Evolutionary conservation across 2,888 invertebrate genomes (phyloP).

Genomic region (Ectemnius cavifrons): DNA sequence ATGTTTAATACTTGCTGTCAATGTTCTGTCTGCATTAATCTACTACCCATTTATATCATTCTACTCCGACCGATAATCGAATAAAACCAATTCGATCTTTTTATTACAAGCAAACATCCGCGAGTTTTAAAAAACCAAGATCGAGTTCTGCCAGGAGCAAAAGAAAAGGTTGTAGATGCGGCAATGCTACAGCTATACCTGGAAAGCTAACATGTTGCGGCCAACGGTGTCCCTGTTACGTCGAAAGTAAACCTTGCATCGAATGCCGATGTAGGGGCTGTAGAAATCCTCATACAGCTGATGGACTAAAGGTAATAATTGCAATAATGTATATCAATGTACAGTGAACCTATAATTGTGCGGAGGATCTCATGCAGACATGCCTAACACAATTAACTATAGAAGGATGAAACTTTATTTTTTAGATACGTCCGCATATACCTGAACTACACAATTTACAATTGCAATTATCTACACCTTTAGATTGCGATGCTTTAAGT

Average conservation of each 20-base stretch:
- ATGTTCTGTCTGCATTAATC: slow-evolving; percentile 50
- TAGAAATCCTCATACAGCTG: slow-evolving; percentile 92
- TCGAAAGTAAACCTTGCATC: slow-evolving; percentile 91
- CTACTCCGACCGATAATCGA: slow-evolving; percentile 7
- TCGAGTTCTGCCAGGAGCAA: slow-evolving; percentile 77
- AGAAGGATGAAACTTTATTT: slow-evolving; percentile 42
- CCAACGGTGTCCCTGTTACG: slow-evolving; percentile 96
- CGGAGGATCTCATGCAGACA: not conserved
- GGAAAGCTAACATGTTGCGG: slow-evolving; percentile 96
- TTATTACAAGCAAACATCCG: slow-evolving; percentile 68
- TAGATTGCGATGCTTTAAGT: slow-evolving; percentile 71
- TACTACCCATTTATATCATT: slow-evolving; percentile 29
- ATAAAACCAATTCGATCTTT: slow-evolving; percentile 27
- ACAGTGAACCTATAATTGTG: not conserved
- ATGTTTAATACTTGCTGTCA: slow-evolving; percentile 15
- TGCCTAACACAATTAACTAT: slow-evolving; percentile 2
- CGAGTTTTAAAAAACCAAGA: slow-evolving; percentile 79
- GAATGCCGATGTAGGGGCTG: slow-evolving; percentile 96
- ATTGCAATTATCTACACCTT: slow-evolving; percentile 76
- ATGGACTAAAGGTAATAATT: slow-evolving; percentile 85
- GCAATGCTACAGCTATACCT: slow-evolving; percentile 92
- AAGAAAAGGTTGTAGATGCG: slow-evolving; percentile 92
- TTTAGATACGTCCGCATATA: slow-evolving; percentile 84
- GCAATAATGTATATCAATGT: slow-evolving; percentile 5
- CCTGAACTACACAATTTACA: slow-evolving; percentile 84